A percentile compares a stretch with the other conserved stretches of the same genome.
phyloP scores from a whole-genome alignment of 2,113 vertebrate genomes.

The Calonectris borealis region DNA sequence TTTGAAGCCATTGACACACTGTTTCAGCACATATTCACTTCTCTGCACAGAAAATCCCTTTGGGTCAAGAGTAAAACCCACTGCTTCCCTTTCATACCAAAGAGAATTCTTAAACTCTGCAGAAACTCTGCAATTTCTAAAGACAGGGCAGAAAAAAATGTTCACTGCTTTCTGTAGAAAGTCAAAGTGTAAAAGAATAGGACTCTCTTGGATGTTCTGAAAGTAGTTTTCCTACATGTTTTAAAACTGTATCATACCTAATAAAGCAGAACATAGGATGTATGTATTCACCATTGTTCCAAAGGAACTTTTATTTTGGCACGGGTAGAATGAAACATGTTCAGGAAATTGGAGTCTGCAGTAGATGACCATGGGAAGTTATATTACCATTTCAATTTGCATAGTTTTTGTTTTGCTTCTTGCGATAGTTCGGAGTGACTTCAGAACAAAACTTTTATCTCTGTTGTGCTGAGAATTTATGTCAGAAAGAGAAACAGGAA shows the following conservation, averaged over 20 bases:
- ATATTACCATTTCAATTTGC: not conserved
- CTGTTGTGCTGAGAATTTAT: not conserved
- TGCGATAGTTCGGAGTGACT: not conserved
- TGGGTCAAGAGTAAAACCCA: conserved; percentile 31
- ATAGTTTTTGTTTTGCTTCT: not conserved
- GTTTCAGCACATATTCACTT: conserved; percentile 6
- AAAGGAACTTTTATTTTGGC: not conserved
- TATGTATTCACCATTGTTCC: not conserved
- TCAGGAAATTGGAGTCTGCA: not conserved
- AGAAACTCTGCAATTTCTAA: conserved; percentile 12
- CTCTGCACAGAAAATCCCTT: not conserved
- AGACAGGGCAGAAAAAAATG: not conserved
- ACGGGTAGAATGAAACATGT: not conserved
- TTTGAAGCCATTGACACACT: conserved; percentile 42
- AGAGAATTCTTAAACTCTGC: conserved; percentile 26
- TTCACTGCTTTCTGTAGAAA: not conserved
- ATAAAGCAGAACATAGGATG: not conserved
- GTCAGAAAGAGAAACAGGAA: not conserved
- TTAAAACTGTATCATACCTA: not conserved
- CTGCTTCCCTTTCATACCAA: conserved; percentile 11
- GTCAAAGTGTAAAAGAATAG: not conserved
- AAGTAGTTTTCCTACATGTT: not conserved
- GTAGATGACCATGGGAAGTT: not conserved
- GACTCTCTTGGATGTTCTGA: not conserved
- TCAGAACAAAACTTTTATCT: not conserved